These are phyloP conservation scores for Malthinus flaveolus DNA, from an alignment of 2,888 invertebrate genomes.

Conservation along the genomic window DNA sequence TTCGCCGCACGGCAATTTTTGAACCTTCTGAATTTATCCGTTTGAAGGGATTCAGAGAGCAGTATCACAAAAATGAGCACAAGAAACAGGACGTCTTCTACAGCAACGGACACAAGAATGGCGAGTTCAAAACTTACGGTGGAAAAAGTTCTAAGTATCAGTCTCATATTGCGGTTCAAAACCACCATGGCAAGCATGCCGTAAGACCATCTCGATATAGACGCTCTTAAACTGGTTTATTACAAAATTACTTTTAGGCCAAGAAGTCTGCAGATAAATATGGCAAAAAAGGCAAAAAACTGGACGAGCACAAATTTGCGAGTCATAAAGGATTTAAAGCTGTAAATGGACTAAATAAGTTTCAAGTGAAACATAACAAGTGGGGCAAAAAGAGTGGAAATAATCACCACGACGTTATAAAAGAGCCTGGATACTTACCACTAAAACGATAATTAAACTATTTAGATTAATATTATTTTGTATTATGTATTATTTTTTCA, in stretches of 20 bases:
- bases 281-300: slow-evolving; percentile 45
- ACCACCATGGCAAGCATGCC: slow-evolving; percentile 34
- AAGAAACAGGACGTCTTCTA: slow-evolving; percentile 55
- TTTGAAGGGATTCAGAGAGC: slow-evolving; percentile 53
- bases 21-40: not conserved
- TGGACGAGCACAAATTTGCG: slow-evolving; percentile 43
- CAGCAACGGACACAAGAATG: slow-evolving; percentile 52
- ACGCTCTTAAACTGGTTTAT: not conserved
- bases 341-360: slow-evolving; percentile 41
- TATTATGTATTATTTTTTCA: too few relatives aligned
- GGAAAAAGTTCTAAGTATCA: slow-evolving; percentile 47
- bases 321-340: slow-evolving; percentile 47
- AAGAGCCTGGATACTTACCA: not conserved
- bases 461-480: not conserved
- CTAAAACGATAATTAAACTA: not conserved
- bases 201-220: slow-evolving; percentile 28
- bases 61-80: slow-evolving; percentile 55
- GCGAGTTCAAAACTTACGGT: slow-evolving; percentile 50
- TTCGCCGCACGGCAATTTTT: too few relatives aligned
- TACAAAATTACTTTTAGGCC: slow-evolving; percentile 27
- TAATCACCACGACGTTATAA: not conserved
- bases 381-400: slow-evolving; percentile 43
- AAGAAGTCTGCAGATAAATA: slow-evolving; percentile 44
- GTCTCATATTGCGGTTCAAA: slow-evolving; percentile 35
- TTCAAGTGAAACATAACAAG: slow-evolving; percentile 44